These are phyloP conservation scores for Drosophila ambigua DNA, from an alignment of 1,140 invertebrate genomes.

Conservation along the genomic window DNA sequence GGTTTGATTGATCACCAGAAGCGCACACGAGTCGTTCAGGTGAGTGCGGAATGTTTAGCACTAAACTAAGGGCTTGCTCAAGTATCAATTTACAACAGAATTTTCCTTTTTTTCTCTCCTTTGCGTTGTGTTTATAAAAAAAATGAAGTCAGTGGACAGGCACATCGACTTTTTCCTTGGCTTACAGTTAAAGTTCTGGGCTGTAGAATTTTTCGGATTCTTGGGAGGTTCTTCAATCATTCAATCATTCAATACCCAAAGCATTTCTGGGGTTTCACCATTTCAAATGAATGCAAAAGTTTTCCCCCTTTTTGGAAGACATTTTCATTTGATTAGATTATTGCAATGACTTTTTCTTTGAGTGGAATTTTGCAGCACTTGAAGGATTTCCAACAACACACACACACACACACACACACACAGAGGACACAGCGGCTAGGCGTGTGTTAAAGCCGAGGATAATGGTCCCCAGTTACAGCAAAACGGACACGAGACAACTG, in stretches of 20 bases:
- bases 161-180: too few relatives aligned
- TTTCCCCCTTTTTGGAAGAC: too few relatives aligned
- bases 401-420: too few relatives aligned
- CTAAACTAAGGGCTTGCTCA: not conserved
- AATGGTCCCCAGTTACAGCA: constrained; percentile 17
- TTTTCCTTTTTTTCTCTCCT: not conserved
- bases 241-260: not conserved
- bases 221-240: not conserved
- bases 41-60: constrained; percentile 49
- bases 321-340: too few relatives aligned
- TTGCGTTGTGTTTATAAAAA: too few relatives aligned
- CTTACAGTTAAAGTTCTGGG: too few relatives aligned
- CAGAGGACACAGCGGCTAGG: too few relatives aligned
- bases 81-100: not conserved
- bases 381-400: constrained; percentile 5
- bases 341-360: too few relatives aligned
- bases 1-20: constrained; percentile 78
- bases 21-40: constrained; percentile 71
- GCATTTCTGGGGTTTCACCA: too few relatives aligned
- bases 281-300: too few relatives aligned
- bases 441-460: not conserved
- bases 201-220: too few relatives aligned
- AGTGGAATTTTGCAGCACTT: constrained; percentile 4
- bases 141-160: not conserved
- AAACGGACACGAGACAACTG: constrained; percentile 8